Conservation (phyloP, 2,113 vertebrate species). For the Tachycineta bicolor region DNA sequence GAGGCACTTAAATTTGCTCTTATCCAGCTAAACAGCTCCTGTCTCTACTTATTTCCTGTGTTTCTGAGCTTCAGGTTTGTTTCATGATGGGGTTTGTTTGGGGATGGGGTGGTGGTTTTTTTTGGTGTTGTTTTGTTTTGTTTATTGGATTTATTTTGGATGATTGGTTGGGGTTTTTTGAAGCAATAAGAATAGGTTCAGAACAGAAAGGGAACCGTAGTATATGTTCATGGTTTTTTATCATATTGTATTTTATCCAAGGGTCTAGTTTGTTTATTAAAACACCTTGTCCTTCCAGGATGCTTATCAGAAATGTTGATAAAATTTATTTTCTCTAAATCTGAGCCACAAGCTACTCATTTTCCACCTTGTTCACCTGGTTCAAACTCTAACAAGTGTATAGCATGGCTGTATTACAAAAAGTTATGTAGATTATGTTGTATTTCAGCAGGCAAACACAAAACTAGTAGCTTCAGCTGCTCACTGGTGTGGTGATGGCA, state of each 20-base stretch:
- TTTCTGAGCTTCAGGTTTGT: not conserved
- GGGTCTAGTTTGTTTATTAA: not conserved
- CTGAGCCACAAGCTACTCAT: not conserved
- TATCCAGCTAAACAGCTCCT: not conserved
- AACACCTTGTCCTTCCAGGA: not conserved
- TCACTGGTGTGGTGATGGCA: not conserved
- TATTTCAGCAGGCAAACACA: not conserved
- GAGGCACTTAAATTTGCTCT: not conserved
- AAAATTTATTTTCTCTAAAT: not conserved
- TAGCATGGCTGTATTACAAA: not conserved
- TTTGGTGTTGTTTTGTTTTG: fast-evolving
- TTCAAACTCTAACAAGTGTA: not conserved
- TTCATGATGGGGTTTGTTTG: not conserved
- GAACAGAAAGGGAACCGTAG: not conserved
- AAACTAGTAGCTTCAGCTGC: not conserved
- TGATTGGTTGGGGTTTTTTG: not conserved
- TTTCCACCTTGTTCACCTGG: not conserved
- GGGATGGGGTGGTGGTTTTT: no score
- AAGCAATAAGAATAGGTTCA: not conserved
- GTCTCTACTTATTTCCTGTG: not conserved
- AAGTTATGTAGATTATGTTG: not conserved
- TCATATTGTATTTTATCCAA: not conserved
- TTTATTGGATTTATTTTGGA: fast-evolving
- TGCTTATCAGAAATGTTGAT: not conserved
- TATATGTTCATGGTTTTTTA: not conserved